Base-by-base conservation (phyloP, 2,797 vertebrate species). In the Chelon auratus region DNA sequence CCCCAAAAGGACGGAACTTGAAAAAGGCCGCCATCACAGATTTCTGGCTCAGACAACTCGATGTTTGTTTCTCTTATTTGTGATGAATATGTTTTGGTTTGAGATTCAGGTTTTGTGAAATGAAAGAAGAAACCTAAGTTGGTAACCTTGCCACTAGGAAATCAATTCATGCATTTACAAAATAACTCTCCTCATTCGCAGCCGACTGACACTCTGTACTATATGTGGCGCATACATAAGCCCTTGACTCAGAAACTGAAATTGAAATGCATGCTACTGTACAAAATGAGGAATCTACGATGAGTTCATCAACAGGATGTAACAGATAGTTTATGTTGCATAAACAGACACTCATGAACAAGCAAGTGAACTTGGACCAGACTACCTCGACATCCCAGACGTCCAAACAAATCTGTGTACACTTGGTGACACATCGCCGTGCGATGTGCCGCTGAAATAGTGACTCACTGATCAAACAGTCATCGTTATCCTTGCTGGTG, bases 391-490 rank as follows among this genome's bases (percentile, higher is more conserved):
- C 77, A 80, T 78, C 62, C 37, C 68, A 65, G 45, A 83, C 11
- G 37, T 91, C 88, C 77, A 89, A 91, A 91, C 87, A 88, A 82
- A 81, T 81, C 75, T 24, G 62, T 45, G 9, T 22, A 60, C 67
- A 63, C 82, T 87, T 24, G 1, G 42, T 74, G 79, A 75, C 81
- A 69, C 75, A 71, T 66, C 63, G 72, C 56, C 0, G 1, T 11
- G 17, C 51, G 33, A 56, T 54, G 78, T 50, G 62, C 42, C 36
- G 8, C 42, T 68, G 36, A 33, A 73, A 65, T 52, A 9, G 4
- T 83, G 84, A 88, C 68, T 88, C 84, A 84, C 8, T 50, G 59
- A 78, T 85, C 9, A 3, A 63, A 50, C 18, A 55, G 30, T 11
- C 40, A 58, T 78, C 47, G 4, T 50, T 66, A 39, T 72, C 13